Evolutionary conservation across 2,113 vertebrate genomes (phyloP).

Genomic region (Microtus richardsoni): DNA sequence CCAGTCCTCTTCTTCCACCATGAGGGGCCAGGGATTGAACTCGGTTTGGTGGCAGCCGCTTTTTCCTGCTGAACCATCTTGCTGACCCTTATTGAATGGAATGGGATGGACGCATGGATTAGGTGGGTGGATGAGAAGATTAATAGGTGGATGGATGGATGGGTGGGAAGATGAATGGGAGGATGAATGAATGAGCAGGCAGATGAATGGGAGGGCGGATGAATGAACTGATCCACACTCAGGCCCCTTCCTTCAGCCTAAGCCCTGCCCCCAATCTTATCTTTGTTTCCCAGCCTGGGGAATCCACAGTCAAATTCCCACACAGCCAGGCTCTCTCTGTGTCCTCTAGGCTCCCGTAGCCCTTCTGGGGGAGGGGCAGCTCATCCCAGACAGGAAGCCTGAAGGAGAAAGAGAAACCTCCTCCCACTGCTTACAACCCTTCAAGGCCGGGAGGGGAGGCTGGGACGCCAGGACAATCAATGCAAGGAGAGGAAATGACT

Average conservation of each 20-base stretch:
- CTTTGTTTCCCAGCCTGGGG: background rate
- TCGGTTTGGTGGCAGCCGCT: background rate
- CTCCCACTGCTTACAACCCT: background rate
- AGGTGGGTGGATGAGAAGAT: background rate
- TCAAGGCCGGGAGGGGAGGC: background rate
- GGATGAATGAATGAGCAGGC: background rate
- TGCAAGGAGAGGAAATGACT: slow-evolving; percentile 36
- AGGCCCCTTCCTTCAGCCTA: background rate
- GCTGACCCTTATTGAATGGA: background rate
- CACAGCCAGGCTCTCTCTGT: background rate
- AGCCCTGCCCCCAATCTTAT: background rate
- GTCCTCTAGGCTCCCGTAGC: background rate
- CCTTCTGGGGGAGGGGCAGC: background rate
- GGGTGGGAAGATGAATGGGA: background rate
- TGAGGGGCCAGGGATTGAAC: background rate
- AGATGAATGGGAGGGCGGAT: background rate
- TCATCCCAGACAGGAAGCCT: background rate
- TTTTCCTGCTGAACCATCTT: background rate
- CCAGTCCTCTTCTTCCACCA: background rate
- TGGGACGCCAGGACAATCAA: background rate
- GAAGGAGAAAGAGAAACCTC: background rate
- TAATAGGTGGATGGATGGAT: background rate
- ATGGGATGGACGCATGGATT: background rate
- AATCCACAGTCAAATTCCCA: background rate
- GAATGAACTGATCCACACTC: background rate